Evolutionary conservation across 1,140 invertebrate genomes (phyloP).

Genomic region (Achatina immaculata): DNA sequence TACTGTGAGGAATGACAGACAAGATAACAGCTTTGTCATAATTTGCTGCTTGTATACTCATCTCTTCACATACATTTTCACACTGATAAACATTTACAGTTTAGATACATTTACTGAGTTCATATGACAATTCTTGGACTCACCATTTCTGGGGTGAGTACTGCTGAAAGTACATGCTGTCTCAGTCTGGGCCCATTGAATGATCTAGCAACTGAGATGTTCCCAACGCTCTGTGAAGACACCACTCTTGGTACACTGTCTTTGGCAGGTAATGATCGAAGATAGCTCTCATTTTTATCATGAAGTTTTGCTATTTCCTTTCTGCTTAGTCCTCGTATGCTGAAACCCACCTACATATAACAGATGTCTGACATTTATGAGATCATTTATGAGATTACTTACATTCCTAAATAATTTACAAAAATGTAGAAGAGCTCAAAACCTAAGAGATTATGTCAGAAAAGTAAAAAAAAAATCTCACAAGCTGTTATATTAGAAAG

Average conservation of each 20-base stretch:
- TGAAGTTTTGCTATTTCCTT: slow-evolving; percentile 92
- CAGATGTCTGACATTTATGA: not conserved
- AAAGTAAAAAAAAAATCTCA: no score
- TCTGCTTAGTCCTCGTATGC: slow-evolving; percentile 89
- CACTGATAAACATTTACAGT: no score
- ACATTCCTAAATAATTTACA: not conserved
- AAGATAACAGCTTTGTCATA: no score
- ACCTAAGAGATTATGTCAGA: no score
- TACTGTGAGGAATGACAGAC: no score
- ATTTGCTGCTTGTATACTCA: no score
- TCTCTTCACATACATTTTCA: no score
- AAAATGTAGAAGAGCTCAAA: not conserved
- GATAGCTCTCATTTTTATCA: slow-evolving; percentile 82
- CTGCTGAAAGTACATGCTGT: not conserved
- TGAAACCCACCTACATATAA: slow-evolving; percentile 81
- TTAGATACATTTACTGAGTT: no score
- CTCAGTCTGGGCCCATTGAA: slow-evolving; percentile 13
- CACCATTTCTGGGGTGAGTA: slow-evolving; percentile 32
- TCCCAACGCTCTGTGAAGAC: slow-evolving; percentile 6
- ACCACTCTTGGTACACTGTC: slow-evolving; percentile 3
- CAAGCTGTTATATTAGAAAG: no score
- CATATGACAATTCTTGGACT: no score
- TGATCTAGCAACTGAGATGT: not conserved
- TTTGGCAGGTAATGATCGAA: not conserved
- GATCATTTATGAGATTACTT: not conserved